Base-by-base conservation (phyloP, 2,113 vertebrate genomes). In the Arvicanthis niloticus region DNA sequence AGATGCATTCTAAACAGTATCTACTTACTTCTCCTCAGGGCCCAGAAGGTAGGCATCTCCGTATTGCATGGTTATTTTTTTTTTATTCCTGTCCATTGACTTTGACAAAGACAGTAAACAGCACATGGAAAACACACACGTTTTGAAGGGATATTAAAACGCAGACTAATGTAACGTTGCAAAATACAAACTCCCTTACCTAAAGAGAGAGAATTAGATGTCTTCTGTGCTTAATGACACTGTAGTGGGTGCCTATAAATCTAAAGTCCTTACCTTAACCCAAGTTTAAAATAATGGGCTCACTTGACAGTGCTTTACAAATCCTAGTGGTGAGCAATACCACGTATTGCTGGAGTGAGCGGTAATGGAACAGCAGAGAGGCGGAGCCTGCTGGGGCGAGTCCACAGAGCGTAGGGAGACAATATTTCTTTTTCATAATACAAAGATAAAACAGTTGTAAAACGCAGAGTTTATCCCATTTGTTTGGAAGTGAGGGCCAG, bases 141-240 rank as follows among this genome's bases (percentile, higher is more conserved):
- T 98, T 98, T 60, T 91, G 97, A 98, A 89, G 96, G 96, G 97
- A 98, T 98, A 98, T 97, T 98, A 98, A 98, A 98, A 97, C 84
- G 94, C 76, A 88, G 97, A 98, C 78, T 0, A 98, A 94, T 77
- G 60, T 91, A 97, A 73, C 94, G 95, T 93, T 95, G 93, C 94
- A 95, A 97, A 97, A 97, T 37, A 56, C 94, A 93, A 98, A 98
- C 96, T 94, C 87, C 82, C 96, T 97, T 91, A 94, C 62, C 73
- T 96, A 98, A 75, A 98, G 97, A 98, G 96, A 94, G 78, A 97
- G 88, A 78, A 97, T 95, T 97, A 97, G 95, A 88, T 95, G 53
- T 45, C 86, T 94, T 97, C 97, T 81, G 67, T 89, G 97, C 87
- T 97, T 98, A 97, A 76, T 97, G 94, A 98, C 97, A 96, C 68